phyloP scores from a whole-genome alignment of 2,113 vertebrate species.

The Etheostoma spectabile region DNA sequence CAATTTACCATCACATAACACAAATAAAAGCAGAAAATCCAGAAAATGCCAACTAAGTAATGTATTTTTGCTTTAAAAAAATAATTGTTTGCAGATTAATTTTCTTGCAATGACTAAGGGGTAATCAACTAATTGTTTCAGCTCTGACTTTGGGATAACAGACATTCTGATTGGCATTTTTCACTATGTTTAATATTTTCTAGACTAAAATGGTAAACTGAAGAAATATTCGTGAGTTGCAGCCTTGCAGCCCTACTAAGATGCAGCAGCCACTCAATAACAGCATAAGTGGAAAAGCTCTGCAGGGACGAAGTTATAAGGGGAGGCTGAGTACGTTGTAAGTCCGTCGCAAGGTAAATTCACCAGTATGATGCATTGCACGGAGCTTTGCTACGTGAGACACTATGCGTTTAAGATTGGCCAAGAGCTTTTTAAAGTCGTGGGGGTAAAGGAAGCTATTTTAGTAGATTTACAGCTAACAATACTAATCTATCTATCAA shows the following conservation, averaged over 20 bases:
- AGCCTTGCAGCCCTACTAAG: background rate
- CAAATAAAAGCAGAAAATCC: background rate
- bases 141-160: background rate
- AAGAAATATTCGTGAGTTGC: background rate
- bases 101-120: background rate
- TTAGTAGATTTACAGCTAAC: background rate
- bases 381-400: background rate
- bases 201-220: background rate
- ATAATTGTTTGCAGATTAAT: background rate
- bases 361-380: background rate
- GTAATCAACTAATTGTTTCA: background rate
- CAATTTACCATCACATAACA: background rate
- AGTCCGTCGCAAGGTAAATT: background rate
- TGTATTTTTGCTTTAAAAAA: background rate
- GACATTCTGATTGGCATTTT: background rate
- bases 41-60: background rate
- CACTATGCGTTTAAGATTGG: background rate
- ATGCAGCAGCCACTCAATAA: conserved; percentile 13
- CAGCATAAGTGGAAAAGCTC: conserved; percentile 1
- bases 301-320: conserved; percentile 21
- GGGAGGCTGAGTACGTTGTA: conserved; percentile 1
- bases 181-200: background rate
- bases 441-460: background rate
- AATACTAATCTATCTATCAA: too few species aligned
- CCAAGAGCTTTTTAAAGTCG: background rate